These are phyloP conservation scores for Antitype chi DNA, from an alignment of 2,888 invertebrate genomes.

Conservation along the genomic window DNA sequence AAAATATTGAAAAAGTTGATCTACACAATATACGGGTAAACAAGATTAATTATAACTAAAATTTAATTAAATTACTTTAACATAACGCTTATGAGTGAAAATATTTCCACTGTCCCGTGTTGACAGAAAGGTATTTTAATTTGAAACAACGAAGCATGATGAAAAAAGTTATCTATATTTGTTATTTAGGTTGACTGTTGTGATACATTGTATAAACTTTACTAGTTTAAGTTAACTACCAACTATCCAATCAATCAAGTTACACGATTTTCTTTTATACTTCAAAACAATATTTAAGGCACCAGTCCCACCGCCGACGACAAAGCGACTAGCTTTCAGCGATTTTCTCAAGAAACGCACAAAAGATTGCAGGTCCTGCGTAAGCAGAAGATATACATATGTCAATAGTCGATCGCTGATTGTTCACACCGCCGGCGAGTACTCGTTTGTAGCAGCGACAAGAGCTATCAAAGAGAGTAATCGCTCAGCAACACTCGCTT, in stretches of 20 bases:
- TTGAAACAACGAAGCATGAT: constrained; percentile 34
- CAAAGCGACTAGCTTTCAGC: neutral
- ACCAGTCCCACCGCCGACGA: neutral
- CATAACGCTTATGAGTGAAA: neutral
- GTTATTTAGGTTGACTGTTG: constrained; percentile 12
- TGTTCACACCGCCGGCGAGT: neutral
- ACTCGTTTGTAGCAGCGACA: neutral
- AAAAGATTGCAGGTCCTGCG: neutral
- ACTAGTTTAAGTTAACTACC: constrained; percentile 26
- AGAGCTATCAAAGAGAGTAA: neutral
- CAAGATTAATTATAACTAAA: constrained; percentile 6
- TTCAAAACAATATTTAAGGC: constrained; percentile 21
- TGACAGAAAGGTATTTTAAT: constrained; percentile 48
- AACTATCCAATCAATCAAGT: constrained; percentile 46
- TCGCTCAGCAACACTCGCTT: neutral
- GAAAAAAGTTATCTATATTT: constrained; percentile 48
- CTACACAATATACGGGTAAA: neutral
- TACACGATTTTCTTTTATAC: constrained; percentile 22
- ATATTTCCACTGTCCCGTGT: constrained; percentile 12
- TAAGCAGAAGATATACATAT: neutral
- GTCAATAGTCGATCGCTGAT: neutral
- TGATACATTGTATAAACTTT: constrained; percentile 18
- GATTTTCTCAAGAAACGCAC: neutral
- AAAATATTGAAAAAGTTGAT: neutral
- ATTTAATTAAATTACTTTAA: constrained; percentile 9